These are phyloP conservation scores for Archegozetes longisetosus DNA, from an alignment of 1,140 invertebrate genomes.

Conservation along the genomic window DNA sequence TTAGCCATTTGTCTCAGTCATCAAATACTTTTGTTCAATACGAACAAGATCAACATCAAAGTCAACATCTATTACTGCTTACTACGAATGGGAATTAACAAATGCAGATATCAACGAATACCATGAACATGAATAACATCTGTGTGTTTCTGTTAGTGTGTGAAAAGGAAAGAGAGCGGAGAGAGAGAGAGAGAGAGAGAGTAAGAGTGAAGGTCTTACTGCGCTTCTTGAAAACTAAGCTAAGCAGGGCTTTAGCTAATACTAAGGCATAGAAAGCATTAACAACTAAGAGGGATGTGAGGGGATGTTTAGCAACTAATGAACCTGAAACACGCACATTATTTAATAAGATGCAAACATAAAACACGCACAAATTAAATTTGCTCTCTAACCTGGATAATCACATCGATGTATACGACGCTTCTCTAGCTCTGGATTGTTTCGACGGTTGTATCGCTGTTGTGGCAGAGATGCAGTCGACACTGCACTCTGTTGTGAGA, in stretches of 20 bases:
- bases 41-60: neutral
- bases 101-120: neutral
- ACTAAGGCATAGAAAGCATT: neutral
- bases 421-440: constrained; percentile 90
- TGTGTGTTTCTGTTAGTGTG: neutral
- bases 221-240: neutral
- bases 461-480: neutral
- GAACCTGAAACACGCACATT: neutral
- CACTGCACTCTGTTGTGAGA: neutral
- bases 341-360: neutral
- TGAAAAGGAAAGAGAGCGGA: neutral
- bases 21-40: neutral
- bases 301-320: neutral
- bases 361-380: neutral
- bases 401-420: constrained; percentile 85
- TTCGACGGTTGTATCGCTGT: constrained; percentile 56
- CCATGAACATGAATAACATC: neutral
- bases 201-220: neutral
- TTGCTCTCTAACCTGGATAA: constrained; percentile 56
- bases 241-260: neutral
- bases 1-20: neutral
- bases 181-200: too few relatives aligned
- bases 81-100: neutral
- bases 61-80: neutral
- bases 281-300: neutral